These are phyloP conservation scores for Rhinichthys klamathensis DNA, from an alignment of 2,113 vertebrate species.

Conservation along the genomic window DNA sequence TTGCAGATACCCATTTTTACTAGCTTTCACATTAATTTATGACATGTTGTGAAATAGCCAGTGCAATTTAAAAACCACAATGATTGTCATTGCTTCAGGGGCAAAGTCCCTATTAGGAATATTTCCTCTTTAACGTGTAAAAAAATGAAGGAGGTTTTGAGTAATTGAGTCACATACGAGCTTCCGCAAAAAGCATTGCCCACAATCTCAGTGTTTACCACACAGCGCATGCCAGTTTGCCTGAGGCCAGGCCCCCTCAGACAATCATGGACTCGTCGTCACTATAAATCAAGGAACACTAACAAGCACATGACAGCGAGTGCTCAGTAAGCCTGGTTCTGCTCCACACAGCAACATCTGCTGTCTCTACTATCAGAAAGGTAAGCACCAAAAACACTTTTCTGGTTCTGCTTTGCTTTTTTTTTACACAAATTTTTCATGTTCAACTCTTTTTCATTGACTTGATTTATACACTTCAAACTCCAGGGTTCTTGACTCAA, in stretches of 20 bases:
- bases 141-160: conserved; percentile 37
- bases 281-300: conserved; percentile 41
- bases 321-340: background rate
- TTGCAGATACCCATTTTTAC: background rate
- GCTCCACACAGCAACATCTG: background rate
- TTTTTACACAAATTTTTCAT: background rate
- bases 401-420: background rate
- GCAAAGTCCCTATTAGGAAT: conserved; percentile 36
- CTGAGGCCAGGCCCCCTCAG: conserved; percentile 39
- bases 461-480: background rate
- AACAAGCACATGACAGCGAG: background rate
- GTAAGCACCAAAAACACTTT: conserved; percentile 9
- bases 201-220: background rate
- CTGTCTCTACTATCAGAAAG: conserved; percentile 16
- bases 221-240: conserved; percentile 3
- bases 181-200: conserved; percentile 8
- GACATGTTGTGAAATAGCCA: background rate
- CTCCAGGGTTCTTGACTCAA: no score
- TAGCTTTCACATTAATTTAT: background rate
- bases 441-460: background rate
- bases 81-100: background rate
- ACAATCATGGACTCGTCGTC: background rate
- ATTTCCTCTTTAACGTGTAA: conserved; percentile 22
- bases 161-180: conserved; percentile 21
- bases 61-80: background rate